These are phyloP conservation scores for Agrenia bidenticulata DNA, from an alignment of 2,888 invertebrate species.

Conservation along the genomic window DNA sequence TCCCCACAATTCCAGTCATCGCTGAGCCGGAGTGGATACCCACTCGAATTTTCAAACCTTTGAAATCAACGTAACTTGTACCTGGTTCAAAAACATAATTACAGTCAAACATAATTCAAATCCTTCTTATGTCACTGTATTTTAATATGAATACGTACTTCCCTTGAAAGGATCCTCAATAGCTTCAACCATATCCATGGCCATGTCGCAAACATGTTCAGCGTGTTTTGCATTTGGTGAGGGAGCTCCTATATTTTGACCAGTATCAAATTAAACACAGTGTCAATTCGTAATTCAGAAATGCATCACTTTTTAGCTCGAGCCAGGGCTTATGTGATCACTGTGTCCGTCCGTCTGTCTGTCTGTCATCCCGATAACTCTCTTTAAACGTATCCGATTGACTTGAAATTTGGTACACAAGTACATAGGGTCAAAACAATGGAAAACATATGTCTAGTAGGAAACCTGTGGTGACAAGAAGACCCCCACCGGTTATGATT, in stretches of 20 bases:
- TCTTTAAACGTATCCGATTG: too few relatives aligned
- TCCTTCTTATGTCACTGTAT: neutral
- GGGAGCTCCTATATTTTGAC: slow-evolving; percentile 67
- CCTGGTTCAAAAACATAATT: neutral
- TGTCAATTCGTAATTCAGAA: neutral
- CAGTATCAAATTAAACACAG: neutral
- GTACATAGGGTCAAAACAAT: too few relatives aligned
- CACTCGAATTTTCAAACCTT: slow-evolving; percentile 69
- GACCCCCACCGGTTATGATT: too few relatives aligned
- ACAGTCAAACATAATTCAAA: neutral
- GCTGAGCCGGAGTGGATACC: slow-evolving; percentile 90
- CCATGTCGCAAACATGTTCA: slow-evolving; percentile 91
- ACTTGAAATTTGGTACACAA: too few relatives aligned
- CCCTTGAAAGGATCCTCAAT: slow-evolving; percentile 39
- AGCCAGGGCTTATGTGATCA: too few relatives aligned
- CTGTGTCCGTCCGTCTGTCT: too few relatives aligned
- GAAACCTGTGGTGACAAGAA: too few relatives aligned
- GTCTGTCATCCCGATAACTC: too few relatives aligned
- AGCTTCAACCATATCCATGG: slow-evolving; percentile 71
- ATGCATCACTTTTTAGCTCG: neutral
- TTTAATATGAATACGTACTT: too few relatives aligned
- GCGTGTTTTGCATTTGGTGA: slow-evolving; percentile 87
- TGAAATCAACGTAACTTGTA: neutral
- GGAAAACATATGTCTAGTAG: too few relatives aligned
- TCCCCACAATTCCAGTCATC: slow-evolving; percentile 88